Conservation (phyloP, 2,113 vertebrate genomes). For the Otus sunia region DNA sequence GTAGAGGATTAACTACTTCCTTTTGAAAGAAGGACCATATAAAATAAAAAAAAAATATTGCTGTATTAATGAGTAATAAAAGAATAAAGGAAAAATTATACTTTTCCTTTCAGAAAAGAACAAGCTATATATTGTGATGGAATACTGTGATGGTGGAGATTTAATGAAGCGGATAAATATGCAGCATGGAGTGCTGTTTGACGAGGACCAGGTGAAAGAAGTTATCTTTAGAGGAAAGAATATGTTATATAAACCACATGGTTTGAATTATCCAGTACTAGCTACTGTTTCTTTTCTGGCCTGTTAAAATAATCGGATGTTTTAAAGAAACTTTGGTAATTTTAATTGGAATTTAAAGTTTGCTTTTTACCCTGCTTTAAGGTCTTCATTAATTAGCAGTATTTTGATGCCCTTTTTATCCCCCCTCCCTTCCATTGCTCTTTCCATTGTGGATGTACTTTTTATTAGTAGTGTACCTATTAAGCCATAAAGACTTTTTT, state of each 20-base stretch:
- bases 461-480: background rate
- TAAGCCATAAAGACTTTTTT: background rate
- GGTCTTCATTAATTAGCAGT: background rate
- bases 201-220: conserved; percentile 84
- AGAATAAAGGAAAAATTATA: background rate
- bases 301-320: background rate
- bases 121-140: conserved; percentile 89
- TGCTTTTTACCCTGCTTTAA: background rate
- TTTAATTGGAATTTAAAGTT: background rate
- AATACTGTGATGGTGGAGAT: conserved; percentile 93
- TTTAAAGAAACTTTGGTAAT: background rate
- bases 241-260: accelerated
- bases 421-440: background rate
- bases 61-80: background rate
- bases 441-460: background rate
- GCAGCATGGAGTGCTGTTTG: conserved; percentile 84
- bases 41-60: background rate
- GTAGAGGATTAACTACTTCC: background rate
- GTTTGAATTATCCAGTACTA: background rate
- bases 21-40: background rate
- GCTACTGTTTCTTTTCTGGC: background rate
- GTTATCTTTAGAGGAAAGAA: background rate
- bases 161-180: conserved; percentile 85
- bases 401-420: background rate
- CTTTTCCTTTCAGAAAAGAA: conserved; percentile 76